Evolutionary conservation across 2,888 invertebrate species (phyloP), one percentile per base, ranked within the genome.

Genomic region (Blera fallax): DNA sequence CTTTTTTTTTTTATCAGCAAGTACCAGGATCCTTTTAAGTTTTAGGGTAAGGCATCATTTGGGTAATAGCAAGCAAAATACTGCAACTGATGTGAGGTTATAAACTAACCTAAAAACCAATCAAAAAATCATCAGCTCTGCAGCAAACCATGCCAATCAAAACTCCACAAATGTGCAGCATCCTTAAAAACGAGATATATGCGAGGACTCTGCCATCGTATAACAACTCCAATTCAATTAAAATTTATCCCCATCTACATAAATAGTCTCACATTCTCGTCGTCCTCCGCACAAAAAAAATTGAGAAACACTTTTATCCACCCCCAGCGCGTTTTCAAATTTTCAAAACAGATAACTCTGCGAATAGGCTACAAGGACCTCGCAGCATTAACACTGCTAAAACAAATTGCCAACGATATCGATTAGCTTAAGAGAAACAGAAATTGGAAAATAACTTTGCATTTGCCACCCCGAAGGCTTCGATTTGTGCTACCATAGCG

Each of bases 391-490:
- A 29, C 48, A 50, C 43, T 45, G 65, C 45, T 37, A 21, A 67
- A 67, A 56, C 40, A 83, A 83, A 73, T 72, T 65, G 40, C 77
- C 65, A 65, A 65, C 65, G 64, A 14, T 67, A 77, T 83, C 82
- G 72, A 83, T 83, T 82, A 78, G 77, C 78, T 65, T 24, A 60
- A 48, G 32, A 54, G 65, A 60, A 37, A 34, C 16, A 56, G 24
- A 81, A 73, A 54, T 62, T 62, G 18, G 65, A 45, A 76, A 48
- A 69, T 32, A 45, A 54, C 62, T 76, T 69, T 76, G 37, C 34
- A 40, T 24, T 27, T n/a, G 32, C 21, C 52, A 29, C 32, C 40
- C 16, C 58, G 10, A 27, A 56, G 54, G 45, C 56, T 45, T 64
- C 45, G 29, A 52, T 34, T 60, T 60, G 58, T 60, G 43, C 50